Evolutionary conservation across 2,113 vertebrate species (phyloP).

Genomic region (Daboia siamensis): DNA sequence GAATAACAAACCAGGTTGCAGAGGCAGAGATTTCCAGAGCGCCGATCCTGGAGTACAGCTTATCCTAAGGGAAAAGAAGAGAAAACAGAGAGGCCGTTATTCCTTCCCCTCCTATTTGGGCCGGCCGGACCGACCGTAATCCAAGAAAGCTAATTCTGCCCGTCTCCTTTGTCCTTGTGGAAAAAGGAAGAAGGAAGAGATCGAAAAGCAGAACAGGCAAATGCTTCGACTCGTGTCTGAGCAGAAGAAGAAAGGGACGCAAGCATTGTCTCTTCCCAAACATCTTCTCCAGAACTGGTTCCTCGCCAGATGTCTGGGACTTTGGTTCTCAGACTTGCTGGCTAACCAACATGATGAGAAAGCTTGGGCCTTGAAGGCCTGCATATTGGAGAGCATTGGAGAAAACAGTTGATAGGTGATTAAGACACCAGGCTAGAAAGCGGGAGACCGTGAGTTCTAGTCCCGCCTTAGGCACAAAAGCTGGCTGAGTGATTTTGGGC

Average conservation of each 20-base stretch:
- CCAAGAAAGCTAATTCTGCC: conserved; percentile 56
- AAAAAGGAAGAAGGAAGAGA: conserved; percentile 52
- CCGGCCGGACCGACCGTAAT: conserved; percentile 49
- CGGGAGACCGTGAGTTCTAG: background rate
- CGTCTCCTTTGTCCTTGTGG: conserved; percentile 42
- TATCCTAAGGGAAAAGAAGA: conserved; percentile 58
- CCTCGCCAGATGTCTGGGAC: too few species aligned
- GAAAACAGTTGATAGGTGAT: background rate
- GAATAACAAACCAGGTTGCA: conserved; percentile 53
- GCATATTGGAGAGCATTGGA: too few species aligned
- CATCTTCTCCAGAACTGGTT: background rate
- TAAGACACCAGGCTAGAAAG: background rate
- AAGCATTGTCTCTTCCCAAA: background rate
- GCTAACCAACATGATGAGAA: background rate
- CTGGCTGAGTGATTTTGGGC: background rate
- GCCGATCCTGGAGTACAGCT: conserved; percentile 53
- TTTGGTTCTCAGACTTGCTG: background rate
- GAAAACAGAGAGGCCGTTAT: conserved; percentile 50
- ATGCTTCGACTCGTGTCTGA: conserved; percentile 6
- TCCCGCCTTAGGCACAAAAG: background rate
- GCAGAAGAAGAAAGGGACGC: background rate
- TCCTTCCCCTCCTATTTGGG: conserved; percentile 49
- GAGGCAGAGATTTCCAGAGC: conserved; percentile 67
- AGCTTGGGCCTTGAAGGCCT: background rate
- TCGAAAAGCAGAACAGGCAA: background rate